Evolutionary conservation across 2,888 invertebrate genomes (phyloP).

Genomic region (Ptycholaimellus sp.): DNA sequence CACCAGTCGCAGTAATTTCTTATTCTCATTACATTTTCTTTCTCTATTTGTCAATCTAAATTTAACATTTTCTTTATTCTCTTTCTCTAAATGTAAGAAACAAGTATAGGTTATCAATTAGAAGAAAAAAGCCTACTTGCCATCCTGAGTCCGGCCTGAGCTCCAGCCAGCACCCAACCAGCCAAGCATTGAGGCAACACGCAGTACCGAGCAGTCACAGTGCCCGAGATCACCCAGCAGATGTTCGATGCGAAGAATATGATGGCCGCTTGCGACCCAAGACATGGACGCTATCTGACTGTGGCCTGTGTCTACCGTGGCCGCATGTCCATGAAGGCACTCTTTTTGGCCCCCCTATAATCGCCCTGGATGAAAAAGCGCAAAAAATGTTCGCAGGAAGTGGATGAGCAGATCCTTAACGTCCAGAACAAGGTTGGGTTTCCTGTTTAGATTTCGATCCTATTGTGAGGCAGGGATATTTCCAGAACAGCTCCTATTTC

Average conservation of each 20-base stretch:
- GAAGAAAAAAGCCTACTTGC: too few relatives aligned
- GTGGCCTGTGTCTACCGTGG: constrained; percentile 35
- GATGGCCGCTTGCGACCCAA: constrained; percentile 24
- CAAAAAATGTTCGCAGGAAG: not conserved
- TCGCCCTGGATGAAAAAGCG: too few relatives aligned
- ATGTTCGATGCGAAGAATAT: constrained; percentile 38
- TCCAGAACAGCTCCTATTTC: constrained; percentile 58
- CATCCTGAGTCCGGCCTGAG: too few relatives aligned
- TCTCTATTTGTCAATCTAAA: too few relatives aligned
- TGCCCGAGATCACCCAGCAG: constrained; percentile 46
- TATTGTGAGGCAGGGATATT: too few relatives aligned
- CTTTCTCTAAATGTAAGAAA: not conserved
- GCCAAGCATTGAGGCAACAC: too few relatives aligned
- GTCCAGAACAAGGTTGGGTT: constrained; percentile 87
- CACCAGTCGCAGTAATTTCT: too few relatives aligned
- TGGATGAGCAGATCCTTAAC: constrained; percentile 56
- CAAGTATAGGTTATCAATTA: too few relatives aligned
- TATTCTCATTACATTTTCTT: too few relatives aligned
- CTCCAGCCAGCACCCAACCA: too few relatives aligned
- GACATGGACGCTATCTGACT: constrained; percentile 35
- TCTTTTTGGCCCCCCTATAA: constrained; percentile 18
- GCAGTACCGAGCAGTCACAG: constrained; percentile 39
- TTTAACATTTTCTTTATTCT: too few relatives aligned
- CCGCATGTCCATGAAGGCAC: constrained; percentile 38
- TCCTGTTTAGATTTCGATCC: too few relatives aligned